These are phyloP conservation scores for Agonopterix heracliana DNA, from an alignment of 2,888 invertebrate species.

Conservation along the genomic window DNA sequence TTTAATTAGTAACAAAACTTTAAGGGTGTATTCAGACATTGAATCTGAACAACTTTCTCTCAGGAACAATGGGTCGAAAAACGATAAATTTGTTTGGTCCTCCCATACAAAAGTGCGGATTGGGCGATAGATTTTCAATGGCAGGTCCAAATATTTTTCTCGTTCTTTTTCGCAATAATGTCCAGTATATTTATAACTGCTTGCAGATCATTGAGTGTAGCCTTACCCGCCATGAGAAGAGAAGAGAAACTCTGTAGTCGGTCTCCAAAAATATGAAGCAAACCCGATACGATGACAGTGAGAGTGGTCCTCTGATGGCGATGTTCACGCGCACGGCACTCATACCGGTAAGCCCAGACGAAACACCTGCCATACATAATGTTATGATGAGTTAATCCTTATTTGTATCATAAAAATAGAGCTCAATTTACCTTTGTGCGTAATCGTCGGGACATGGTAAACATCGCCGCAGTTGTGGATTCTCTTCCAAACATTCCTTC, in stretches of 20 bases:
- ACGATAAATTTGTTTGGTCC: too few species aligned
- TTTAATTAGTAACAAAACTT: too few species aligned
- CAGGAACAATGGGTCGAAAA: too few species aligned
- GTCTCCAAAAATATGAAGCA: slow-evolving; percentile 41
- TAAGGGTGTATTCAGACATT: too few species aligned
- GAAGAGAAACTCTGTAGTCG: slow-evolving; percentile 32
- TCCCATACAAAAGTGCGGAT: too few species aligned
- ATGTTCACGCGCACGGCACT: slow-evolving; percentile 50
- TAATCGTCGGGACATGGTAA: slow-evolving; percentile 49
- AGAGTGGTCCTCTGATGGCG: slow-evolving; percentile 44
- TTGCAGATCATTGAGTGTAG: too few species aligned
- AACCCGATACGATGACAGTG: slow-evolving; percentile 32
- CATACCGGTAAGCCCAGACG: slow-evolving; percentile 56
- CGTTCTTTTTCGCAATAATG: too few species aligned
- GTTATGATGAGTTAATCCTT: neutral
- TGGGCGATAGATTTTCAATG: too few species aligned
- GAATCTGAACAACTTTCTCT: too few species aligned
- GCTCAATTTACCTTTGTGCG: slow-evolving; percentile 38
- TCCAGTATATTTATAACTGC: too few species aligned
- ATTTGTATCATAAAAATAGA: neutral
- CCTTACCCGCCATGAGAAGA: slow-evolving; percentile 47
- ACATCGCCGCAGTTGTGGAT: slow-evolving; percentile 22
- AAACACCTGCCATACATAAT: slow-evolving; percentile 40
- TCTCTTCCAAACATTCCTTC: slow-evolving; percentile 26
- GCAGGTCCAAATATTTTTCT: too few species aligned